A percentile compares a stretch with the other conserved stretches of the same genome.
phyloP scores from a whole-genome alignment of 2,888 invertebrate genomes.

The Cynaeus angustus region DNA sequence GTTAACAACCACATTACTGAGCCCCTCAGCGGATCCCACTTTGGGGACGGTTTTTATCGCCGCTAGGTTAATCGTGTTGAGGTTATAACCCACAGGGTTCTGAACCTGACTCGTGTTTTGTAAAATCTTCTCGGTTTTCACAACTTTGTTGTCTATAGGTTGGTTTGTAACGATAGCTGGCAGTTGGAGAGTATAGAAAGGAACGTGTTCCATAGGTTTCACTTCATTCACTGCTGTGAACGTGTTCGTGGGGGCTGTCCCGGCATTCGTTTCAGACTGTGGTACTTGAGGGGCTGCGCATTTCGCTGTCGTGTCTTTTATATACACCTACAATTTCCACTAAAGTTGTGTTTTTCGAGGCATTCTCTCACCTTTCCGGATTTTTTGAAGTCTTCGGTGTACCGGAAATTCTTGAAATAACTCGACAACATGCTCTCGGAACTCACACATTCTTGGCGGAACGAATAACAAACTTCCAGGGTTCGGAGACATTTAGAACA shows the following conservation, averaged over 20 bases:
- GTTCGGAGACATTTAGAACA: constrained; percentile 78
- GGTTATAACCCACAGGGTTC: constrained; percentile 62
- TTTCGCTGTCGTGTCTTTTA: constrained; percentile 72
- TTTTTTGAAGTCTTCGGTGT: constrained; percentile 77
- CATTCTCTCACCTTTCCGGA: constrained; percentile 74
- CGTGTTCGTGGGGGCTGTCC: constrained; percentile 55
- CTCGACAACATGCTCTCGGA: constrained; percentile 81
- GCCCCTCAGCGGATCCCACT: constrained; percentile 48
- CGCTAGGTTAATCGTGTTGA: constrained; percentile 63
- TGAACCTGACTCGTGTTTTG: constrained; percentile 50
- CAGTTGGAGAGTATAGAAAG: constrained; percentile 63
- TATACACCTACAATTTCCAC: constrained; percentile 71
- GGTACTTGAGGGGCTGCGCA: constrained; percentile 48
- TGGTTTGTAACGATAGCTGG: constrained; percentile 60
- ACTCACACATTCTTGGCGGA: constrained; percentile 78
- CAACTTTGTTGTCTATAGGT: constrained; percentile 48
- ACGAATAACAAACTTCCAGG: constrained; percentile 77
- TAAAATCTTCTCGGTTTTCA: constrained; percentile 54
- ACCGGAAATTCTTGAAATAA: constrained; percentile 77
- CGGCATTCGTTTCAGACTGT: constrained; percentile 58
- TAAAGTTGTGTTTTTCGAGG: constrained; percentile 3
- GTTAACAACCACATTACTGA: constrained; percentile 67
- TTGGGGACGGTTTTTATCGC: constrained; percentile 62
- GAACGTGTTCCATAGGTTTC: constrained; percentile 51
- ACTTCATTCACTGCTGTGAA: constrained; percentile 24